phyloP scores from a whole-genome alignment of 2,797 vertebrate genomes.

The Gymnothorax javanicus region DNA sequence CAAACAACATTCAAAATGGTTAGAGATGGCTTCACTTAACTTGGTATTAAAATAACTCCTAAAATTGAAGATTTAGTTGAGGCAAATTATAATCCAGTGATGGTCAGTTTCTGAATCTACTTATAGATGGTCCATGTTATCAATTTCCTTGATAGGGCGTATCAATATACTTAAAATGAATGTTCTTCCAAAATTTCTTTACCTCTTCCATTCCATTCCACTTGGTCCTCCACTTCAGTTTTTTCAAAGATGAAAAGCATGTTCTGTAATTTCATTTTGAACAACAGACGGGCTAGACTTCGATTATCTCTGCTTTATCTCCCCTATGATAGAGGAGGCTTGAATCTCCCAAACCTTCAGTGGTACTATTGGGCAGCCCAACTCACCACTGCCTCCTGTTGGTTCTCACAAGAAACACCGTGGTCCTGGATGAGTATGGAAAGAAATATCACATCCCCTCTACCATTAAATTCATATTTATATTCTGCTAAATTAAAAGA shows the following conservation, averaged over 20 bases:
- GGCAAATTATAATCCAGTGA: too few species aligned
- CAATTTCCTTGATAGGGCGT: too few species aligned
- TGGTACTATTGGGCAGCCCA: conserved; percentile 27
- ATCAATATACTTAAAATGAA: too few species aligned
- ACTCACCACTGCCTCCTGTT: conserved; percentile 24
- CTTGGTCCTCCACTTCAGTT: not conserved
- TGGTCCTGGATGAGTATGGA: conserved; percentile 21
- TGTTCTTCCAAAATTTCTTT: too few species aligned
- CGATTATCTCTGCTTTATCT: conserved; percentile 24
- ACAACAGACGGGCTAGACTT: not conserved
- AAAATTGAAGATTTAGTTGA: too few species aligned
- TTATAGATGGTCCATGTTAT: too few species aligned
- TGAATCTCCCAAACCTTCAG: conserved; percentile 21
- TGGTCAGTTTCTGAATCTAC: too few species aligned
- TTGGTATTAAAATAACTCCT: too few species aligned
- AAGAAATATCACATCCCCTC: not conserved
- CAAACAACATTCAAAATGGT: too few species aligned
- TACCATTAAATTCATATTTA: conserved; percentile 26
- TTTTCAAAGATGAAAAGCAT: not conserved
- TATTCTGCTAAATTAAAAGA: conserved; percentile 19
- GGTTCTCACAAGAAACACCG: conserved; percentile 3
- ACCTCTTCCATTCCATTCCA: conserved; percentile 20
- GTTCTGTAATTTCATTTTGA: conserved; percentile 28
- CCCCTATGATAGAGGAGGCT: conserved; percentile 27
- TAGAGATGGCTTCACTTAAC: too few species aligned